Conservation (phyloP, 1,140 invertebrate species). For the Diabrotica virgifera region DNA sequence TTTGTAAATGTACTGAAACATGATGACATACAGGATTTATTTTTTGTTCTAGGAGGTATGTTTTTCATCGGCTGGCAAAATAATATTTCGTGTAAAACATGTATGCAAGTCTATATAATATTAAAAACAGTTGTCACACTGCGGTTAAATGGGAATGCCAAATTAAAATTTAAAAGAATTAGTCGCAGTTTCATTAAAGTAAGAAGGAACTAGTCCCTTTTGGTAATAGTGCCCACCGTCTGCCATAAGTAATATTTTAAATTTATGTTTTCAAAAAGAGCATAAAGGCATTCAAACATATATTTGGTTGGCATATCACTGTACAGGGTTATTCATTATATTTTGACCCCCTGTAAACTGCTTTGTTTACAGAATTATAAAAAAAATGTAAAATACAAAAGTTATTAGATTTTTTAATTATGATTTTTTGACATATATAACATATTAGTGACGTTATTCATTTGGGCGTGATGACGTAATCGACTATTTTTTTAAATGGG, state of each 20-base stretch:
- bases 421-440: no score
- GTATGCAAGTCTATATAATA: constrained; percentile 32
- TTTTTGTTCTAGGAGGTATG: constrained; percentile 30
- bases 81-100: constrained; percentile 31
- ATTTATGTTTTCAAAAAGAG: constrained; percentile 19
- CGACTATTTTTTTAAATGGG: no score
- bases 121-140: constrained; percentile 27
- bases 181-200: constrained; percentile 33
- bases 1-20: no score
- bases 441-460: no score
- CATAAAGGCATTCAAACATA: constrained; percentile 19
- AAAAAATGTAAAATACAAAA: no score
- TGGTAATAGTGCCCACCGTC: constrained; percentile 24
- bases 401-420: no score
- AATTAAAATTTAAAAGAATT: constrained; percentile 30
- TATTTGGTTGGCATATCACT: no score
- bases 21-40: constrained; percentile 25
- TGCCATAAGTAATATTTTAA: constrained; percentile 30
- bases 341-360: no score
- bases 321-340: no score
- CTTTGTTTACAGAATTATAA: no score
- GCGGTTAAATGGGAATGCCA: constrained; percentile 24
- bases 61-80: constrained; percentile 26
- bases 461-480: no score
- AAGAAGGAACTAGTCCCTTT: constrained; percentile 32